Evolutionary conservation across 2,888 invertebrate species (phyloP), one percentile per base, ranked within the genome.

Genomic region (Pimpla rufipes): DNA sequence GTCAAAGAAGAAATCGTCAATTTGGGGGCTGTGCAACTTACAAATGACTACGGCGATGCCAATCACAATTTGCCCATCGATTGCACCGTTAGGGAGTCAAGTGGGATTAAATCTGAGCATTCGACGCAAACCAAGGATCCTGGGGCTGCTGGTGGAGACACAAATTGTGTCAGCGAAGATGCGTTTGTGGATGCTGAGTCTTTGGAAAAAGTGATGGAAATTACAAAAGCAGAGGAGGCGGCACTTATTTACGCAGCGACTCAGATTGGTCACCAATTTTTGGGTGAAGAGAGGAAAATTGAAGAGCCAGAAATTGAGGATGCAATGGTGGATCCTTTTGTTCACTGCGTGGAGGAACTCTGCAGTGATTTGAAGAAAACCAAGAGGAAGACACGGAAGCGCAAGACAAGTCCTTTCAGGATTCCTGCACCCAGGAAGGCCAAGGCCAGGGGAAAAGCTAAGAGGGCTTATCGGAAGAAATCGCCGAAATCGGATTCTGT

Each of bases 341-440:
- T 45, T 0, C n/a, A 45, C 23, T 23, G 62, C n/a, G 21, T 62
- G 0, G 35, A 68, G n/a, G 47, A 8, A 0, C 40, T 80, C 7
- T 59, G 80, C 50, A 18, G 16, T 7, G 67, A 74, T 29, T 16
- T 80, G 0, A 35, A 21, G 6, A 75, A 68, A 21, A 18, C 68
- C 2, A 74, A 74, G 6, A 29, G 42, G 4, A 23, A n/a, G 6
- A 11, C 16, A 8, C 35, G 7, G 6, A 73, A 73, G 35, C 45
- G 18, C 23, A 18, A 45, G 16, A 29, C 6, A 35, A 4, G 18
- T 13, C 11, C 18, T 10, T 7, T 13, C 0, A 45, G 16, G 11
- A 45, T 23, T 73, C 23, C 57, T 29, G 18, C 13, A 11, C 16
- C 74, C 11, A 18, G 1, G 10, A 68, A 68, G 3, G 18, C 29